Conservation (phyloP, 1,140 invertebrate species). For the Paraescarpia echinospica region DNA sequence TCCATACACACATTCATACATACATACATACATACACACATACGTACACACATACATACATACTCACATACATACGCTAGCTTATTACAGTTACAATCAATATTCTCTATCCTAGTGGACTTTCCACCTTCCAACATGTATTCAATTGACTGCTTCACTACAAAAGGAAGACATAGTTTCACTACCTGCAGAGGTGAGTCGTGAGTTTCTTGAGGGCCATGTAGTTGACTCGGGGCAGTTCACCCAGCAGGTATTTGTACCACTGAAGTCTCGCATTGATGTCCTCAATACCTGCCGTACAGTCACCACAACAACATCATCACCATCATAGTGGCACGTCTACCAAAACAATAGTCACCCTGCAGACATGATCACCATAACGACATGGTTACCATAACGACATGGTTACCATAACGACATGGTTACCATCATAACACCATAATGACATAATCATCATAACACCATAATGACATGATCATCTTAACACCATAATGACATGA, state of each 20-base stretch:
- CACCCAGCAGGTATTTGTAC: constrained; percentile 66
- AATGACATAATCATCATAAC: too few relatives aligned
- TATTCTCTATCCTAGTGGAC: too few relatives aligned
- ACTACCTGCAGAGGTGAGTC: constrained; percentile 69
- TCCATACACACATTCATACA: too few relatives aligned
- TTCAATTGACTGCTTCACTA: too few relatives aligned
- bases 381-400: background rate
- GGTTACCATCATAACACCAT: background rate
- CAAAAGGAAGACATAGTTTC: background rate
- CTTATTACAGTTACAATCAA: too few relatives aligned
- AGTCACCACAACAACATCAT: background rate
- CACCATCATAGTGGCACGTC: background rate
- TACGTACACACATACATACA: too few relatives aligned
- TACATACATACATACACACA: too few relatives aligned
- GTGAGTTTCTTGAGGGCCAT: constrained; percentile 75
- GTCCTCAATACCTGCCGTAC: constrained; percentile 36
- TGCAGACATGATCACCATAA: background rate
- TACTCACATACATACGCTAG: too few relatives aligned
- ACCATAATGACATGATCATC: too few relatives aligned
- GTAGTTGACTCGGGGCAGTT: constrained; percentile 70
- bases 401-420: background rate
- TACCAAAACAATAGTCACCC: background rate
- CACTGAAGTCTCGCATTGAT: constrained; percentile 37
- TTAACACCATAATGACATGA: too few relatives aligned
- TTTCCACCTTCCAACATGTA: too few relatives aligned